Evolutionary conservation across 2,113 vertebrate species (phyloP).

Genomic region (Rhea americana): DNA sequence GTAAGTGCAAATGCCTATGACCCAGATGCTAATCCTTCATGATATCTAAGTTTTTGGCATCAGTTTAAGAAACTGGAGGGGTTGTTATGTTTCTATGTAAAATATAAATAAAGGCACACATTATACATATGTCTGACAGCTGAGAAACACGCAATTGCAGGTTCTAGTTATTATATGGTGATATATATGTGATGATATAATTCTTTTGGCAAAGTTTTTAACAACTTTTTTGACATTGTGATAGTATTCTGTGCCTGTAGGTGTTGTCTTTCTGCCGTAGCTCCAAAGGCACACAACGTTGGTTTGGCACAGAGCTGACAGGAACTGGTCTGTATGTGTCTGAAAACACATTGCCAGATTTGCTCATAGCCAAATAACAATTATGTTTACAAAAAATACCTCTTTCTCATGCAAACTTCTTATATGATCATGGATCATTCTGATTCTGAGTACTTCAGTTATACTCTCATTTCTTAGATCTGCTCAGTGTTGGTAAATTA

Average conservation of each 20-base stretch:
- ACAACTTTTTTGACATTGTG: neutral
- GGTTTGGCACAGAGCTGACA: neutral
- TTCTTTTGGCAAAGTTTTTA: neutral
- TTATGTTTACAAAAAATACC: neutral
- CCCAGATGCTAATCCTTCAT: neutral
- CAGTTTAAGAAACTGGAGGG: neutral
- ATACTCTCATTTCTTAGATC: neutral
- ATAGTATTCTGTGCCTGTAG: neutral
- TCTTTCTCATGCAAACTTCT: neutral
- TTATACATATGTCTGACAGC: neutral
- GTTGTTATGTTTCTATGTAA: neutral
- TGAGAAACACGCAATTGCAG: neutral
- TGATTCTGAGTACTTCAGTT: neutral
- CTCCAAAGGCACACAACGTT: neutral
- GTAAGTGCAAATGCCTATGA: neutral
- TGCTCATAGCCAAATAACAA: neutral
- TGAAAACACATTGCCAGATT: neutral
- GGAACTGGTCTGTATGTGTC: neutral
- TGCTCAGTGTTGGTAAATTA: neutral
- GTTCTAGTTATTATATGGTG: neutral
- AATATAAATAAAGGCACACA: neutral
- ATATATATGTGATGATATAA: neutral
- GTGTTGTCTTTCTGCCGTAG: neutral
- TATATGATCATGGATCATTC: neutral
- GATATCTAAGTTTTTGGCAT: neutral